Conservation (phyloP, 2,797 vertebrate species). For the Merluccius polli region DNA sequence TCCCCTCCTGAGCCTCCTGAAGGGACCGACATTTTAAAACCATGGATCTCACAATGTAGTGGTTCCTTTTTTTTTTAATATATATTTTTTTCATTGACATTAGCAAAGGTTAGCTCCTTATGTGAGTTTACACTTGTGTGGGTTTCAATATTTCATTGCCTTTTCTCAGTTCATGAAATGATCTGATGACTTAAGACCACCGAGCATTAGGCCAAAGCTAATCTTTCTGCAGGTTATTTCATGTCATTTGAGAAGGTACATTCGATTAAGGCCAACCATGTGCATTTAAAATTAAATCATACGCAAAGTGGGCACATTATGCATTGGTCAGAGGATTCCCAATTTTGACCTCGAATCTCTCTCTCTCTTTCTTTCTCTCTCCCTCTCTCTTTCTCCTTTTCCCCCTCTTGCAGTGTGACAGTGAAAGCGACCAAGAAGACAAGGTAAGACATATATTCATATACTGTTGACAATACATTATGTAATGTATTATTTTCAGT, state of each 20-base stretch:
- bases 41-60: too few relatives aligned
- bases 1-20: too few relatives aligned
- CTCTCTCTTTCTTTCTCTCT: slow-evolving; percentile 18
- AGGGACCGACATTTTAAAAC: too few relatives aligned
- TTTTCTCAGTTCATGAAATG: slow-evolving; percentile 38
- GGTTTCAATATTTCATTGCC: slow-evolving; percentile 30
- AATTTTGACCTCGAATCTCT: slow-evolving; percentile 31
- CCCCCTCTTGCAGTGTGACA: slow-evolving; percentile 81
- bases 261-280: slow-evolving; percentile 2
- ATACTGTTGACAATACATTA: not conserved
- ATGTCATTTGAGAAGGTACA: slow-evolving; percentile 28
- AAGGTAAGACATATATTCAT: slow-evolving; percentile 78
- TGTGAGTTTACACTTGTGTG: slow-evolving; percentile 18
- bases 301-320: slow-evolving; percentile 2
- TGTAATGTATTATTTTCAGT: not conserved
- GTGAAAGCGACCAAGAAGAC: slow-evolving; percentile 91
- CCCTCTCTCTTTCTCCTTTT: not conserved
- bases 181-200: slow-evolving; percentile 36
- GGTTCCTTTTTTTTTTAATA: too few relatives aligned
- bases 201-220: slow-evolving; percentile 32
- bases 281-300: slow-evolving; percentile 13
- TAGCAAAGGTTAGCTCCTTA: slow-evolving; percentile 31
- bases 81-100: not conserved
- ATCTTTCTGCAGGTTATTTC: slow-evolving; percentile 38
- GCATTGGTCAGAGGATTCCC: not conserved